Evolutionary conservation across 2,888 invertebrate species (phyloP).

Genomic region (Halictus quadricinctus): DNA sequence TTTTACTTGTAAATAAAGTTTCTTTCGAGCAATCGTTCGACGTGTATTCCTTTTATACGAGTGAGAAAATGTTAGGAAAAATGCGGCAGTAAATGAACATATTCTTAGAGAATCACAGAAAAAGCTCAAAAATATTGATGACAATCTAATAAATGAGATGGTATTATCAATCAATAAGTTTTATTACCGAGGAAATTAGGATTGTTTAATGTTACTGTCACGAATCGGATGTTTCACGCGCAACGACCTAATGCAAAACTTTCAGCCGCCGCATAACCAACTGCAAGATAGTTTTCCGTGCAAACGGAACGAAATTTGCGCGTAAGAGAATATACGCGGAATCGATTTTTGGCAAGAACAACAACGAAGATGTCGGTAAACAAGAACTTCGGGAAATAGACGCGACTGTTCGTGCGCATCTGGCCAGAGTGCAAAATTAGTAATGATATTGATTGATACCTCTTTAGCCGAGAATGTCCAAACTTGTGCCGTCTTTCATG

Average conservation of each 20-base stretch:
- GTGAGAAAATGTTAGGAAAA: too few relatives aligned
- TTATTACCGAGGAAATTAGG: too few relatives aligned
- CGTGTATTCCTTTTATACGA: too few relatives aligned
- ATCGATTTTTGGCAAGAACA: conserved; percentile 51
- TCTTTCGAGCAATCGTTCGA: too few relatives aligned
- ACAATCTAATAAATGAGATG: too few relatives aligned
- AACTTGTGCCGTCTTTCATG: not conserved
- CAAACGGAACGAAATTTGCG: not conserved
- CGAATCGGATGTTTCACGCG: not conserved
- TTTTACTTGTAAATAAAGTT: too few relatives aligned
- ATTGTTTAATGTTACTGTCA: not conserved
- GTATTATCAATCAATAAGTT: too few relatives aligned
- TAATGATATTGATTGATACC: conserved; percentile 18
- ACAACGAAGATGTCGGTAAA: conserved; percentile 30
- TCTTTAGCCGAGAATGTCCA: not conserved
- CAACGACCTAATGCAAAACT: not conserved
- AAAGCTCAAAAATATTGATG: too few relatives aligned
- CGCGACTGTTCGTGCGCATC: conserved; percentile 16
- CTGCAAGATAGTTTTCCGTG: not conserved
- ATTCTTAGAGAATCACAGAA: too few relatives aligned
- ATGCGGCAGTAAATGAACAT: too few relatives aligned
- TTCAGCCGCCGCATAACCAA: not conserved
- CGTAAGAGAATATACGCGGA: not conserved
- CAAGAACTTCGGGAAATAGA: conserved; percentile 40
- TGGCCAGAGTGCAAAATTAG: conserved; percentile 34